Evolutionary conservation across 2,797 vertebrate genomes (phyloP).

Genomic region (Nothura maculosa): DNA sequence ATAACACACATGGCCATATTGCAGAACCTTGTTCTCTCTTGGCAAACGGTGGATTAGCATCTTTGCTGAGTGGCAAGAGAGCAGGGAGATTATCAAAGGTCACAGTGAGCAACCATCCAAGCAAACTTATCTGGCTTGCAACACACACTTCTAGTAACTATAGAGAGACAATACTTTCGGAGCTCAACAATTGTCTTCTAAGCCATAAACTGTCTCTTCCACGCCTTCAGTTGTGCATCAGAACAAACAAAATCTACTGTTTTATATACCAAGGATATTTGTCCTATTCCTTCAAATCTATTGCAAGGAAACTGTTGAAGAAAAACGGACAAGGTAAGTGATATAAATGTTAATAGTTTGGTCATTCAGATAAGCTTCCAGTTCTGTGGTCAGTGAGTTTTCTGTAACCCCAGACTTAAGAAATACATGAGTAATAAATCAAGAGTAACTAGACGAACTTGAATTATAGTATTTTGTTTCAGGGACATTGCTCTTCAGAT

Average conservation of each 20-base stretch:
- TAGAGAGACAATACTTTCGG: not conserved
- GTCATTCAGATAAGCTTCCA: not conserved
- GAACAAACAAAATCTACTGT: not conserved
- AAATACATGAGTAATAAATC: not conserved
- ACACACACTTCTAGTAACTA: not conserved
- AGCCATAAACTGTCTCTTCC: slow-evolving; percentile 16
- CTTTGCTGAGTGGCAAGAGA: not conserved
- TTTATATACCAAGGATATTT: not conserved
- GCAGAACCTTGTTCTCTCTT: not conserved
- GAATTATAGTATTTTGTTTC: not conserved
- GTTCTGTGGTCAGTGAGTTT: not conserved
- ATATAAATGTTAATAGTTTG: not conserved
- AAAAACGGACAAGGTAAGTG: not conserved
- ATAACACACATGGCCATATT: not conserved
- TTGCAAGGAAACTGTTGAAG: not conserved
- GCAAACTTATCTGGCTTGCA: not conserved
- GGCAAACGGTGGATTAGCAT: slow-evolving; percentile 22
- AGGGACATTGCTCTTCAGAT: not conserved
- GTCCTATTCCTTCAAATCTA: not conserved
- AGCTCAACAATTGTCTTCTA: not conserved
- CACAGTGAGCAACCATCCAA: not conserved
- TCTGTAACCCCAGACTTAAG: not conserved
- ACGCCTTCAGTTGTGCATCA: not conserved
- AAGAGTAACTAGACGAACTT: not conserved
- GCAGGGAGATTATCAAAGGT: slow-evolving; percentile 16